Percentiles rank a stretch among this genome's conserved stretches.
Evolutionary conservation across 1,140 invertebrate genomes (phyloP).

Genomic region (Lepeophtheirus salmonis): DNA sequence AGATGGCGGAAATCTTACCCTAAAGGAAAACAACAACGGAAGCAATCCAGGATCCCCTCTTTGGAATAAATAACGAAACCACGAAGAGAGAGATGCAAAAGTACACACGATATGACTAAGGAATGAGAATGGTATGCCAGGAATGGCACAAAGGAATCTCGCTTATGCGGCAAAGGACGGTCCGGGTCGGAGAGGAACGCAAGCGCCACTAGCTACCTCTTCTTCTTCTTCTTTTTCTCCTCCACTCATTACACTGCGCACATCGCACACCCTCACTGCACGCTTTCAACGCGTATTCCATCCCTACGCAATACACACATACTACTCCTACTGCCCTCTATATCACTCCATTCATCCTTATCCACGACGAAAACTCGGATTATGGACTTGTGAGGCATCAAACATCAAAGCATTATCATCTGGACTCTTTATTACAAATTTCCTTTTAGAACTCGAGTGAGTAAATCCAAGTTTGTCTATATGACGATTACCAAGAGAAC

Average conservation of each 20-base stretch:
- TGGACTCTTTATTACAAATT: too few relatives aligned
- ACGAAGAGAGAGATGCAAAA: conserved; percentile 9
- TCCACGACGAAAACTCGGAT: too few relatives aligned
- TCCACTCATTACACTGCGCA: neutral
- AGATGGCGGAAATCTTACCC: conserved; percentile 6
- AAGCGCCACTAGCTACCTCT: neutral
- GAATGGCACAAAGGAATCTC: neutral
- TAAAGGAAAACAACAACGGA: neutral
- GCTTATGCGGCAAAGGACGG: neutral
- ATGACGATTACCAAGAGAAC: too few relatives aligned
- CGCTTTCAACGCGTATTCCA: neutral
- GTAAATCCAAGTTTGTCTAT: too few relatives aligned
- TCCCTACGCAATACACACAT: neutral
- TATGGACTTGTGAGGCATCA: too few relatives aligned
- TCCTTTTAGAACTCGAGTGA: too few relatives aligned
- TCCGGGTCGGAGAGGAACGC: neutral
- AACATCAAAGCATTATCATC: too few relatives aligned
- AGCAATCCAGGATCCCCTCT: neutral
- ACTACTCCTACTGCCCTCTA: neutral
- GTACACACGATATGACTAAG: conserved; percentile 19
- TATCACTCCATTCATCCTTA: too few relatives aligned
- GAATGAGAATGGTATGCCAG: neutral
- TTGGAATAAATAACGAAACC: neutral
- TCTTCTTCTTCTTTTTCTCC: neutral
- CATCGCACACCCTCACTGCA: too few relatives aligned